Percentiles rank a stretch among this genome's conserved stretches.
Conservation (phyloP, 53 echinoderm and acorn worm species). For the Astropecten irregularis region DNA sequence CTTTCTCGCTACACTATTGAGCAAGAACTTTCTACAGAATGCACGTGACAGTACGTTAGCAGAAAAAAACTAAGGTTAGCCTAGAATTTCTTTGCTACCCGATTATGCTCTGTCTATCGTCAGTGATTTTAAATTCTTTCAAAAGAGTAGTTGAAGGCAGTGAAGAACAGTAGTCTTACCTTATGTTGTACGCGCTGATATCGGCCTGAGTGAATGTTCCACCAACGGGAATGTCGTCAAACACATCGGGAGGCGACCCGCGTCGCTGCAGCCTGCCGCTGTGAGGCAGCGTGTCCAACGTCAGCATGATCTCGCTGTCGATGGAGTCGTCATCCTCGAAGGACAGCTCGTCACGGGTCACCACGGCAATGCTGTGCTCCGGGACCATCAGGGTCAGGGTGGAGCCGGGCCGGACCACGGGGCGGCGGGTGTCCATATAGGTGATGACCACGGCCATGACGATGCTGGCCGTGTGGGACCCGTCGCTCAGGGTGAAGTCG, state of each 20-base stretch:
- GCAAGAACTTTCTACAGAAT: too few relatives aligned
- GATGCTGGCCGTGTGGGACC: slow-evolving; percentile 58
- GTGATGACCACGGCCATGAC: slow-evolving; percentile 62
- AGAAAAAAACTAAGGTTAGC: too few relatives aligned
- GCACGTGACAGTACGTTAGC: too few relatives aligned
- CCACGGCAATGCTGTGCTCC: slow-evolving; percentile 68
- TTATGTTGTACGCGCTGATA: slow-evolving; percentile 76
- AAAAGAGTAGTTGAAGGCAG: too few relatives aligned
- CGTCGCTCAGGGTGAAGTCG: slow-evolving; percentile 76
- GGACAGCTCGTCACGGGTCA: slow-evolving; percentile 73
- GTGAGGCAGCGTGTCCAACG: slow-evolving; percentile 74
- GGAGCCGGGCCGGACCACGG: slow-evolving; percentile 65
- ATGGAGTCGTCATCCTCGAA: slow-evolving; percentile 86
- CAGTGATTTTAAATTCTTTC: too few relatives aligned
- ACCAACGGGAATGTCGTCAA: slow-evolving; percentile 68
- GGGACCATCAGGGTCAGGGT: slow-evolving; percentile 71
- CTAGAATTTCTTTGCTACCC: too few relatives aligned
- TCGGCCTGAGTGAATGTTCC: slow-evolving; percentile 79
- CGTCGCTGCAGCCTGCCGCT: slow-evolving; percentile 78
- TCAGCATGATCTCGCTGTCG: slow-evolving; percentile 71
- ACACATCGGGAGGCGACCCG: slow-evolving; percentile 50
- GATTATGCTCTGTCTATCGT: too few relatives aligned
- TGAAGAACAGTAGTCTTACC: too few relatives aligned
- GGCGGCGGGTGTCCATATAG: slow-evolving; percentile 70
- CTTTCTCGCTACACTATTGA: too few relatives aligned